Evolutionary conservation across 2,888 invertebrate genomes (phyloP).

Genomic region (Escarpia spicata): DNA sequence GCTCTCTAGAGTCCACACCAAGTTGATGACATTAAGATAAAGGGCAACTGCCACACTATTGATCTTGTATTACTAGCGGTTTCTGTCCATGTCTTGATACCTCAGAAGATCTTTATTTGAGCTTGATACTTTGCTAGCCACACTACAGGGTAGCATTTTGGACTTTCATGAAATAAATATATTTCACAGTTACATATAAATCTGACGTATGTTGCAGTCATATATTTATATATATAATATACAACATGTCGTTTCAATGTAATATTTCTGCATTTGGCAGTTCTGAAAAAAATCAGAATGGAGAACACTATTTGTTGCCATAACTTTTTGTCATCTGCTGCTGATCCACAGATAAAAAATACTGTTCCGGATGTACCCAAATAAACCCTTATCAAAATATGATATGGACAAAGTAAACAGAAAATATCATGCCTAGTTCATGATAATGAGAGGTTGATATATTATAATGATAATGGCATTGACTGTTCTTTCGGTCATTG

Average conservation of each 20-base stretch:
- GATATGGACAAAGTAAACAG: neutral
- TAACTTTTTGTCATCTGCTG: neutral
- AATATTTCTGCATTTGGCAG: neutral
- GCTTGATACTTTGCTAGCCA: neutral
- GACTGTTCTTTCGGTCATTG: neutral
- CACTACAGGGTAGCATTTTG: neutral
- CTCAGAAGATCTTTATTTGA: neutral
- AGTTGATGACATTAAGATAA: neutral
- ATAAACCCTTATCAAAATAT: neutral
- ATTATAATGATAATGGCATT: neutral
- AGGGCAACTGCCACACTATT: neutral
- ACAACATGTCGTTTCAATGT: no score
- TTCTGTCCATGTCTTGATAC: neutral
- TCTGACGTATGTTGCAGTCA: no score
- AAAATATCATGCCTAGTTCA: neutral
- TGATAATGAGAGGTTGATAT: conserved; percentile 7
- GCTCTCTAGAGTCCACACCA: neutral
- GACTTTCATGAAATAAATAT: neutral
- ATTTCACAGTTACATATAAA: no score
- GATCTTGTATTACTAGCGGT: neutral
- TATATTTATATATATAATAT: no score
- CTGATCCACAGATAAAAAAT: neutral
- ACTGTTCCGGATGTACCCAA: neutral
- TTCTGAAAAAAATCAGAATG: neutral
- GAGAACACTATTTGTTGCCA: neutral